A percentile compares a stretch with the other conserved stretches of the same genome.
phyloP scores from a whole-genome alignment of 2,888 invertebrate genomes.

The Anaspis maculata region DNA sequence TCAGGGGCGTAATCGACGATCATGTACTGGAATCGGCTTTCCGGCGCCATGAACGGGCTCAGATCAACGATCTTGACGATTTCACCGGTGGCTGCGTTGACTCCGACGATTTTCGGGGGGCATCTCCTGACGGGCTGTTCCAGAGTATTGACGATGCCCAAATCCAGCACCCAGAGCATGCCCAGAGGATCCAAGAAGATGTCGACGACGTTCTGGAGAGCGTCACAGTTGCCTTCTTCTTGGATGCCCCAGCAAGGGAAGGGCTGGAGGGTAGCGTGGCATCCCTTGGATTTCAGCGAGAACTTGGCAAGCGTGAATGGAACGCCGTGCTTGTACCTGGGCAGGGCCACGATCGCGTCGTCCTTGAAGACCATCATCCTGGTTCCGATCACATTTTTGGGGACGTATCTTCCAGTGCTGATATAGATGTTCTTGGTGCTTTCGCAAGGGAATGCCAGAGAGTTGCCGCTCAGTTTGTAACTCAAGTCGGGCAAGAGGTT shows the following conservation, averaged over 20 bases:
- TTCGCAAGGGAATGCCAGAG: conserved; percentile 27
- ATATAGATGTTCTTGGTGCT: conserved; percentile 51
- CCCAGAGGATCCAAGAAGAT: conserved; percentile 52
- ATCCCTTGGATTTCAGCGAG: conserved; percentile 44
- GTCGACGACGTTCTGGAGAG: conserved; percentile 62
- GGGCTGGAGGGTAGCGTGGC: conserved; percentile 48
- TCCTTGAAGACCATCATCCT: conserved; percentile 52
- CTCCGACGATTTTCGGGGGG: conserved; percentile 52
- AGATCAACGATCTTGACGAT: conserved; percentile 52
- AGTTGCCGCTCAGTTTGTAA: conserved; percentile 34
- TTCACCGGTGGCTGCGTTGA: conserved; percentile 49
- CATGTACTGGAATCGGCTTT: conserved; percentile 51
- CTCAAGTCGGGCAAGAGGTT: conserved; percentile 30
- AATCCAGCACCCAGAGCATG: conserved; percentile 53
- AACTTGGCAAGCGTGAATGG: conserved; percentile 53
- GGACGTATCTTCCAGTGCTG: conserved; percentile 48
- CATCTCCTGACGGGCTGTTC: conserved; percentile 51
- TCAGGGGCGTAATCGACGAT: conserved; percentile 49
- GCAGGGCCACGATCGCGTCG: conserved; percentile 50
- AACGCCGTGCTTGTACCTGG: conserved; percentile 53
- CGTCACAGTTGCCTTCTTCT: conserved; percentile 61
- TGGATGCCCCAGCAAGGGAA: conserved; percentile 63
- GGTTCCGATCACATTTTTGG: conserved; percentile 54
- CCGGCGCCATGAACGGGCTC: conserved; percentile 42
- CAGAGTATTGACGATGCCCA: conserved; percentile 51